Evolutionary conservation across 2,113 vertebrate species (phyloP), one percentile per base, ranked within the genome.

Genomic region (Phyllostomus discolor): DNA sequence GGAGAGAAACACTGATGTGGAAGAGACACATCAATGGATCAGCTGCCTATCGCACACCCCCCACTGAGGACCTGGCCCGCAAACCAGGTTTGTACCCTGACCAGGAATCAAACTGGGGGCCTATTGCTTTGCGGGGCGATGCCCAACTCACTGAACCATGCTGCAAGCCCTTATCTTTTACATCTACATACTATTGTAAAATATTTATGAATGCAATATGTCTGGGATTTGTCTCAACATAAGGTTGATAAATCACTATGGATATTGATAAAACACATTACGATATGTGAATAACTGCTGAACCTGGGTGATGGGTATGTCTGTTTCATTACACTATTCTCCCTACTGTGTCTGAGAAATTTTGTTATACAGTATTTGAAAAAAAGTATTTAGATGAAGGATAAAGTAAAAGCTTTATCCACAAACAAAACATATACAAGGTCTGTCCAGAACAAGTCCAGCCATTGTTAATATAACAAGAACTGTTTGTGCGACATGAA

Each of bases 171-270:
- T 31, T 64, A 64, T 14, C 62, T 64, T 31, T 28, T 64, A 64
- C 5, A 31, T 31, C 72, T 48, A 50, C n/a, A 76, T 28, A 93
- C 8, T 70, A 64, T 1, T 31, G 62, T 31, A 85, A 95, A 95
- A 96, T 50, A 95, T 85, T 91, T 86, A 95, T 87, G 46, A 92
- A 87, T 78, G 41, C 95, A 69, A 84, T 70, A 66, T 38, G 26
- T 43, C 57, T 90, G 35, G 16, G 2, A 73, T 83, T 64, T 95
- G n/a, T 31, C 66, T 73, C 46, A 92, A 96, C 87, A 84, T 64
- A 90, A 64, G 4, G 12, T 0, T 82, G 54, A 78, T 38, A n/a
- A 94, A 46, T 69, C 12, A 86, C 15, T 35, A 76, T 43, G 28
- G 28, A 7, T 78, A 96, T 19, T 86, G 85, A 95, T 87, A 70